Conservation (phyloP, 2,113 vertebrate species). For the Chionis minor region DNA sequence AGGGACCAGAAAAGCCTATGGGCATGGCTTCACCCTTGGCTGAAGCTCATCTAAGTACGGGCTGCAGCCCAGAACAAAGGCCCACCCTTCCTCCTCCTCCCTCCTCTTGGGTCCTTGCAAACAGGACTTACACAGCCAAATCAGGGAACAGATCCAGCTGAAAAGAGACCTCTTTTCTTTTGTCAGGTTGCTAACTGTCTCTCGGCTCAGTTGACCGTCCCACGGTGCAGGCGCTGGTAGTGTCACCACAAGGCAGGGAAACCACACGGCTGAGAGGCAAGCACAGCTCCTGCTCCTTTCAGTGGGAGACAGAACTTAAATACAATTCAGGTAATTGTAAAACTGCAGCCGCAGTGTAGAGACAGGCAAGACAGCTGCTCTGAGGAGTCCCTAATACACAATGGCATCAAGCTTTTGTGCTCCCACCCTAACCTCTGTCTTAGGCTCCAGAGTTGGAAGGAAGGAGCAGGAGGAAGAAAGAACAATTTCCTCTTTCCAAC, state of each 20-base stretch:
- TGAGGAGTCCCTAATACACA: not conserved
- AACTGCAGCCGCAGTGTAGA: not conserved
- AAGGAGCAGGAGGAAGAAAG: not conserved
- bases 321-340: not conserved
- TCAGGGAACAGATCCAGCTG: not conserved
- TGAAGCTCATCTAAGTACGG: not conserved
- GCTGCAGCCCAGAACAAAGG: not conserved
- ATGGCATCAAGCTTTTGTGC: not conserved
- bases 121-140: not conserved
- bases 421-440: not conserved
- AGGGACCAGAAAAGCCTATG: not conserved
- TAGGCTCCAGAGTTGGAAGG: not conserved
- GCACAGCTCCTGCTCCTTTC: not conserved
- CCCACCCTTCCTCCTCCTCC: conserved; percentile 20
- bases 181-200: not conserved
- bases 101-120: not conserved
- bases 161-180: not conserved
- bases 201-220: not conserved
- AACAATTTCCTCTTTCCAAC: not conserved
- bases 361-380: not conserved
- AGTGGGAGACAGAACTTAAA: not conserved
- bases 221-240: not conserved
- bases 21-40: conserved; percentile 11
- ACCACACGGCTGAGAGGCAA: not conserved
- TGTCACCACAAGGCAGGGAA: not conserved